Evolutionary conservation across 2,113 vertebrate genomes (phyloP), one percentile per base, ranked within the genome.

Genomic region (Rhinopomastus cyanomelas): DNA sequence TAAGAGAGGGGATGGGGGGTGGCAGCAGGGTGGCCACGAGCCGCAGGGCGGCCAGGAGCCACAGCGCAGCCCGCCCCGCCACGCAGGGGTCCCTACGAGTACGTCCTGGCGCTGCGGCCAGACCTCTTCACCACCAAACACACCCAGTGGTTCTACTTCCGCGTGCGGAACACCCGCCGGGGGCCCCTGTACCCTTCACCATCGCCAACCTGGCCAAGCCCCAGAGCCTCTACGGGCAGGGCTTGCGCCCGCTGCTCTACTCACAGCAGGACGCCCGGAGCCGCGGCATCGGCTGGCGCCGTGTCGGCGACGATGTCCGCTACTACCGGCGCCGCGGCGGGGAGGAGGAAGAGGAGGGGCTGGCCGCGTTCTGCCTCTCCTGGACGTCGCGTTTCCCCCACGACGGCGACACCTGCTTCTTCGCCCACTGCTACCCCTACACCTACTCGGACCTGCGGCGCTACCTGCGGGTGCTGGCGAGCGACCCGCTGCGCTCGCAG

Each of bases 61-160:
- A 0, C 4, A 88, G 26, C 1, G 0, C 1, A 1, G 52, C 30
- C 39, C 5, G 3, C 69, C 79, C 42, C 30, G 1, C 32, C 2
- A 9, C 49, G 21, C 95, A 99, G 99, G 52, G 98, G 98, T 5
- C 84, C 95, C 34, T 97, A 97, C 9, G 98, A 98, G 17, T 99
- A 99, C 11, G 97, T 99, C 92, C 98, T 99, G 87, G 98, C 95
- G 11, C 97, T 99, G 90, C 94, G 96, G 53, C 97, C 98, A 0
- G 99, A 99, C 96, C 95, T 99, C 53, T 99, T 99, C 96, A 99
- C 98, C 1, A 80, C 89, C 91, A 99, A 98, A 77, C 98, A 99
- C 96, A 99, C 98, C 1, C 99, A 99, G 93, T 99, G 99, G 99
- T 99, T 98, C 95, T 99, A 99, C 94, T 99, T 99, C 96, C 96